phyloP scores from a whole-genome alignment of 2,113 vertebrate species.

The Crotalus viridis region DNA sequence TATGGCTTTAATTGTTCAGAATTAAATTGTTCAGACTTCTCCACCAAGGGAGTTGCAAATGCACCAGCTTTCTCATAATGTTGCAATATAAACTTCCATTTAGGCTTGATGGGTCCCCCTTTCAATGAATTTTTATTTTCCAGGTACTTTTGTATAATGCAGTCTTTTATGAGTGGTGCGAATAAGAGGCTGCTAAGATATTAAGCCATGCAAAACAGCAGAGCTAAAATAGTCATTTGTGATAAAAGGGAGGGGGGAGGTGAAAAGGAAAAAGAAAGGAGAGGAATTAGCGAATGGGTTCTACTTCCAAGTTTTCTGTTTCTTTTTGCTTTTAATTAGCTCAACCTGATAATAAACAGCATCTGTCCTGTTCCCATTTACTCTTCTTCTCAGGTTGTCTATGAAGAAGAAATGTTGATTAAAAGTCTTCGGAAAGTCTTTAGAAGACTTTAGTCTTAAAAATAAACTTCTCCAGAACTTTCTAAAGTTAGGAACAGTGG shows the following conservation, averaged over 20 bases:
- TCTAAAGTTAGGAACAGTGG: background rate
- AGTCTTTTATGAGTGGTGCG: constrained; percentile 46
- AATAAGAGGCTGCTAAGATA: constrained; percentile 48
- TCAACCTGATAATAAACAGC: background rate
- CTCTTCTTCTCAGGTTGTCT: background rate
- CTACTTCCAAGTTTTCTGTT: background rate
- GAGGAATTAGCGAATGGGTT: background rate
- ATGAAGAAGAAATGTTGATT: background rate
- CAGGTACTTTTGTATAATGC: constrained; percentile 41
- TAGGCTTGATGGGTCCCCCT: constrained; percentile 65
- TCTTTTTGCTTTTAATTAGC: background rate
- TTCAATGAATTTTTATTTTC: constrained; percentile 55
- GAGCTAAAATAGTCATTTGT: constrained; percentile 19
- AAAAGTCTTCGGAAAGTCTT: background rate
- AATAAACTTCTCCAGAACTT: background rate
- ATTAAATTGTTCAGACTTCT: constrained; percentile 47
- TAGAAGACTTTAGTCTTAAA: background rate
- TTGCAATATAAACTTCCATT: constrained; percentile 55
- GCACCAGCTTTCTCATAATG: constrained; percentile 47
- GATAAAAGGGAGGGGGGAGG: background rate
- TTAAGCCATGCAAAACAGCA: constrained; percentile 45
- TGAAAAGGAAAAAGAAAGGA: too few relatives aligned
- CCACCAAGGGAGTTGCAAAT: constrained; percentile 51
- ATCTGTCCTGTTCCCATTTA: background rate
- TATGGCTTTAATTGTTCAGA: constrained; percentile 59